Conservation (phyloP, 2,113 vertebrate genomes). For the Oryzias celebensis region DNA sequence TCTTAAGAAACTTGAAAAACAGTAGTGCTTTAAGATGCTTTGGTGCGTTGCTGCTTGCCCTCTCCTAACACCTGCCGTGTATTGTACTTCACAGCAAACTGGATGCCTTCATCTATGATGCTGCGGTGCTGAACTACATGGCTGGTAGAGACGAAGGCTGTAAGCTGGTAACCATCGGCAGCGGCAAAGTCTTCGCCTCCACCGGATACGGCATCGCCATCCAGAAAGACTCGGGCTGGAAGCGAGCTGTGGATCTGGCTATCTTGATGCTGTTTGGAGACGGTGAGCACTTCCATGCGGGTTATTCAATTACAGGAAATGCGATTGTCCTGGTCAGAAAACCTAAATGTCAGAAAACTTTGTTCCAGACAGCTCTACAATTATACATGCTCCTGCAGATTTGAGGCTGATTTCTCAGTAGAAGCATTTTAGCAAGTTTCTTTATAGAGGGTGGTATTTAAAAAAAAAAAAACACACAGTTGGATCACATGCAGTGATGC, state of each 20-base stretch:
- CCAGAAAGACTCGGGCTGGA: constrained; percentile 98
- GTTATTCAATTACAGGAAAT: not conserved
- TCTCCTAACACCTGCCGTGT: not conserved
- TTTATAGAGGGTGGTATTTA: too few relatives aligned
- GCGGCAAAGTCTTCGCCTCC: constrained; percentile 96
- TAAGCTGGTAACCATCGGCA: constrained; percentile 97
- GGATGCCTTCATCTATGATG: constrained; percentile 99
- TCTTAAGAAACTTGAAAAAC: too few relatives aligned
- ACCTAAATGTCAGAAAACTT: too few relatives aligned
- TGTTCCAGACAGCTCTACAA: too few relatives aligned
- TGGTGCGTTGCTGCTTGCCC: too few relatives aligned
- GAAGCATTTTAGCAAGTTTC: too few relatives aligned
- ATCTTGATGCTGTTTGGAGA: constrained; percentile 98
- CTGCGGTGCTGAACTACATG: constrained; percentile 99
- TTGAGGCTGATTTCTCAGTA: too few relatives aligned
- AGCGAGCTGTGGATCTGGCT: constrained; percentile 94
- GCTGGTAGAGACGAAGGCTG: constrained; percentile 97
- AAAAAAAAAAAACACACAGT: too few relatives aligned
- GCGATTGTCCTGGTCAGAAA: too few relatives aligned
- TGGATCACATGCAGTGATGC: too few relatives aligned
- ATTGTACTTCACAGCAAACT: constrained; percentile 82
- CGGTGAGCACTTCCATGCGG: constrained; percentile 64
- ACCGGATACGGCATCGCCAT: constrained; percentile 98
- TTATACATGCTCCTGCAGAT: too few relatives aligned
- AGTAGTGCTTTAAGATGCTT: too few relatives aligned